Conservation (phyloP, 2,797 vertebrate genomes). For the Acanthurus tractus region DNA sequence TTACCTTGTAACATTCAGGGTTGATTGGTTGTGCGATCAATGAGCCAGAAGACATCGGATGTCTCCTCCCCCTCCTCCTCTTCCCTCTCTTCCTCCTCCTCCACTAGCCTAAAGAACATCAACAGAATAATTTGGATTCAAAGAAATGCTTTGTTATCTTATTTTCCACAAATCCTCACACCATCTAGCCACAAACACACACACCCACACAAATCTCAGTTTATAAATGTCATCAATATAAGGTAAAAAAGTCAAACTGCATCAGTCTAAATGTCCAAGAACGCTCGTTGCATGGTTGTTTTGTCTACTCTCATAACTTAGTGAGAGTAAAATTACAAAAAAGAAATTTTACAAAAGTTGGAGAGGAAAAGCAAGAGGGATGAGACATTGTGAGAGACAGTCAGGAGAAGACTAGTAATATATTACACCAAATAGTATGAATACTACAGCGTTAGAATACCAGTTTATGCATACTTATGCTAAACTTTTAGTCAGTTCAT, state of each 20-base stretch:
- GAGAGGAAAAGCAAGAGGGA: too few relatives aligned
- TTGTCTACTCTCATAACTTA: too few relatives aligned
- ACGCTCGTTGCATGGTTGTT: too few relatives aligned
- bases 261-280: constrained; percentile 10
- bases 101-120: background rate
- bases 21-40: constrained; percentile 18
- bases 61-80: background rate
- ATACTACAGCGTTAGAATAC: too few relatives aligned
- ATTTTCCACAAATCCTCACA: background rate
- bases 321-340: too few relatives aligned
- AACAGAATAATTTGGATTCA: constrained; percentile 1
- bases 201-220: background rate
- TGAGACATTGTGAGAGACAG: too few relatives aligned
- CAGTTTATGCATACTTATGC: too few relatives aligned
- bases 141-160: constrained; percentile 19
- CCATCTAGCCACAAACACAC: background rate
- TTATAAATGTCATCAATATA: constrained; percentile 30
- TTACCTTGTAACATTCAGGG: constrained; percentile 20
- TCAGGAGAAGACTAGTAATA: too few relatives aligned
- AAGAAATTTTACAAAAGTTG: too few relatives aligned
- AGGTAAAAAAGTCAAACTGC: constrained; percentile 3
- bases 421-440: too few relatives aligned
- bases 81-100: too few relatives aligned
- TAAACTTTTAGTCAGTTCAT: background rate
- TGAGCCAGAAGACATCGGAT: constrained; percentile 1